phyloP scores from a whole-genome alignment of 2,797 vertebrate species.

The Chiropotes sagulatus region DNA sequence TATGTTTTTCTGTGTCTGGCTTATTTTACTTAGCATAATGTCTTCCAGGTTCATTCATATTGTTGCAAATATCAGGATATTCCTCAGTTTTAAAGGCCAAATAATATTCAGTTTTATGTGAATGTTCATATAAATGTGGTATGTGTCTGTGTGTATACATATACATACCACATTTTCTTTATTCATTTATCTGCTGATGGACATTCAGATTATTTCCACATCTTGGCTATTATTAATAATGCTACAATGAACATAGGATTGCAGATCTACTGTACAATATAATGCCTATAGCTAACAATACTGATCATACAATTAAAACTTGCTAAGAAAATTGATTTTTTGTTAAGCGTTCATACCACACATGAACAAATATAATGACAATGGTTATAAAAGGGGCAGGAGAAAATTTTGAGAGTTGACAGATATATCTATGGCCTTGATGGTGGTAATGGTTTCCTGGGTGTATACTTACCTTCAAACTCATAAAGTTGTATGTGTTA shows the following conservation, averaged over 20 bases:
- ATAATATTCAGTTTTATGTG: not conserved
- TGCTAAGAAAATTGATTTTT: not conserved
- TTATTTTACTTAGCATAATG: not conserved
- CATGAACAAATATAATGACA: not conserved
- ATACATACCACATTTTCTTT: not conserved
- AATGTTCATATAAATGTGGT: not conserved
- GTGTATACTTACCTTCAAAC: not conserved
- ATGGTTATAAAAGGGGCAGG: not conserved
- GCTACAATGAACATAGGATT: not conserved
- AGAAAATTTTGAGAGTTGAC: not conserved
- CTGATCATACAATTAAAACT: not conserved
- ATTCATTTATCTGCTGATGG: not conserved
- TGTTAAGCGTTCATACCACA: not conserved
- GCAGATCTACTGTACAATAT: not conserved
- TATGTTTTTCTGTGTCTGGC: not conserved
- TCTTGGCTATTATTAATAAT: not conserved
- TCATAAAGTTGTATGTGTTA: not conserved
- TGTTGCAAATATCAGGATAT: not conserved
- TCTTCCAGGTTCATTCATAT: not conserved
- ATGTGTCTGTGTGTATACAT: not conserved
- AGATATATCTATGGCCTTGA: not conserved
- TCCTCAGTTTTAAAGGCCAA: not conserved
- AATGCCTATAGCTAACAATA: not conserved
- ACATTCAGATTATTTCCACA: not conserved
- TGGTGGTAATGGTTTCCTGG: not conserved